Percentiles rank a stretch among this genome's conserved stretches.
Evolutionary conservation across 1,140 invertebrate genomes (phyloP).

Genomic region (Bilobella aurantiaca): DNA sequence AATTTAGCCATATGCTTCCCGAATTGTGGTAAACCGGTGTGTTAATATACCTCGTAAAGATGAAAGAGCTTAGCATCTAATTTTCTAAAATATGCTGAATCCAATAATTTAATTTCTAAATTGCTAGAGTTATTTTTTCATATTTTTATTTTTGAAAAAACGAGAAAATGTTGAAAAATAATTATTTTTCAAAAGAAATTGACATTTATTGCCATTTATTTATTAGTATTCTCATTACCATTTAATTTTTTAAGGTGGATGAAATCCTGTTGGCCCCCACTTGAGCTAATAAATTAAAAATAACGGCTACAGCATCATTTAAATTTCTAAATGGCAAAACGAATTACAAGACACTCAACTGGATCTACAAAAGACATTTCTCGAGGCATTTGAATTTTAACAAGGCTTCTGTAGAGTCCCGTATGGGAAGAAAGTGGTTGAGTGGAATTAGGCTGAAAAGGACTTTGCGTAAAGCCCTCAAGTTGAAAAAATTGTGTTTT

Average conservation of each 20-base stretch:
- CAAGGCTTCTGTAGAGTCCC: not conserved
- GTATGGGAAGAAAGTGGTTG: not conserved
- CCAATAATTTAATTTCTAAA: too few species aligned
- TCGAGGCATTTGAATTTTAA: not conserved
- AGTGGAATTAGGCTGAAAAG: not conserved
- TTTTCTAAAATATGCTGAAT: too few species aligned
- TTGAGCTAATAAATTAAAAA: constrained; percentile 8
- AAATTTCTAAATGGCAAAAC: not conserved
- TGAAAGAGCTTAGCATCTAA: too few species aligned
- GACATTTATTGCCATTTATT: not conserved
- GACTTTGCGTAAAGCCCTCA: not conserved
- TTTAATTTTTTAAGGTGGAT: too few species aligned
- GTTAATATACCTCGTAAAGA: not conserved
- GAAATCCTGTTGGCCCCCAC: too few species aligned
- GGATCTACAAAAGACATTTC: not conserved
- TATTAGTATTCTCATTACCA: too few species aligned
- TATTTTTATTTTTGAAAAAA: too few species aligned
- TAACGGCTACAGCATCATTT: not conserved
- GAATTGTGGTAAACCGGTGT: not conserved
- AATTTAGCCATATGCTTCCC: not conserved
- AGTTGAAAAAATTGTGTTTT: constrained; percentile 6
- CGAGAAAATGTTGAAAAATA: not conserved
- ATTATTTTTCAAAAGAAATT: not conserved
- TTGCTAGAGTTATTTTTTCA: too few species aligned
- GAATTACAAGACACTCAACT: not conserved